phyloP scores from a whole-genome alignment of 1,140 invertebrate genomes.

The Megathymus violae region DNA sequence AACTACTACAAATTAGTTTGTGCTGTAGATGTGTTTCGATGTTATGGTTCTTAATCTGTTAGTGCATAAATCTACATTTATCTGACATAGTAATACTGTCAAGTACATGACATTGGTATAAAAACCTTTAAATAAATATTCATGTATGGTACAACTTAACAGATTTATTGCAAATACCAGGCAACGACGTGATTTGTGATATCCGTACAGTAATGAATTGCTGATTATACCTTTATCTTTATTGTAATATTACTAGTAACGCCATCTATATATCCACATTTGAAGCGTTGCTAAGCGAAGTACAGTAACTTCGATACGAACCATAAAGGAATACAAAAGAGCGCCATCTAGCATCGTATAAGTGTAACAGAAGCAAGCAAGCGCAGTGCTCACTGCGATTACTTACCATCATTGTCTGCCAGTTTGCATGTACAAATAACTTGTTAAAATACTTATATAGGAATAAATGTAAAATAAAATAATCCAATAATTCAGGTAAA shows the following conservation, averaged over 20 bases:
- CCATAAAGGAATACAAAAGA: slow-evolving; percentile 30
- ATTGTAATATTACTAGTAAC: slow-evolving; percentile 34
- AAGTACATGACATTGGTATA: too few species aligned
- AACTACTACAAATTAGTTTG: too few species aligned
- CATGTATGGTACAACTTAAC: neutral
- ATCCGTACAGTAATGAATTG: neutral
- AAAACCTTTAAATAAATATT: neutral
- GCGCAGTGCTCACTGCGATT: slow-evolving; percentile 54
- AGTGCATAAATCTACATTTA: neutral
- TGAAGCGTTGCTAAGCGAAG: slow-evolving; percentile 48
- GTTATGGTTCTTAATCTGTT: neutral
- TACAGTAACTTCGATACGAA: slow-evolving; percentile 44
- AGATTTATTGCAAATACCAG: neutral
- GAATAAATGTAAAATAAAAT: slow-evolving; percentile 16
- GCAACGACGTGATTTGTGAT: neutral
- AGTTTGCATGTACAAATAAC: slow-evolving; percentile 77
- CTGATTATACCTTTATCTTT: neutral
- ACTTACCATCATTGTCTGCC: slow-evolving; percentile 77
- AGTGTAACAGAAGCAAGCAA: slow-evolving; percentile 59
- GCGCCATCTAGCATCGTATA: slow-evolving; percentile 57
- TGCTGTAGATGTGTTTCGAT: neutral
- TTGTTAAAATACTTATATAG: slow-evolving; percentile 42
- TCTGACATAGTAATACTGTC: neutral
- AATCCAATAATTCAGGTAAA: too few species aligned
- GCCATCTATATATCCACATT: slow-evolving; percentile 48